Evolutionary conservation across 2,888 invertebrate genomes (phyloP), one percentile per base, ranked within the genome.

Genomic region (Tyria jacobaeae): DNA sequence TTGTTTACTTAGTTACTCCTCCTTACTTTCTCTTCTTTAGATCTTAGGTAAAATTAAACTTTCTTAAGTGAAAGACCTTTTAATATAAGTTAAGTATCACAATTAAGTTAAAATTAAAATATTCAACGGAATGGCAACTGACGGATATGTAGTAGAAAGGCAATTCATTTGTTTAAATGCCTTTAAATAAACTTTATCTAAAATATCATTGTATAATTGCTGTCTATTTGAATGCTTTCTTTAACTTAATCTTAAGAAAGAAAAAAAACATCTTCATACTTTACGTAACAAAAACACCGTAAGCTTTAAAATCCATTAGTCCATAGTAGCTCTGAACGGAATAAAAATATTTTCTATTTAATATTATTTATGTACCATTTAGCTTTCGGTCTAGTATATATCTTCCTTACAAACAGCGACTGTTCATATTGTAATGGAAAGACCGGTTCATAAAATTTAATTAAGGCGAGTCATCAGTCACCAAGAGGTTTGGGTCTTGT

Each of bases 401-500:
- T 37, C 66, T 62, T 68, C 60, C 72, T 73, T 68, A 66, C 70
- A 75, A 72, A 71, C 69, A 50, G 41, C n/a, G 24, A 9, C 21
- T 17, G 21, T 50, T 60, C 63, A 62, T 52, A 53, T 63, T 73
- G 79, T 84, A 85, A 85, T 83, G 80, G 81, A 65, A 78, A 80
- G 80, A 78, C 71, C 82, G 84, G 70, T 71, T 71, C 73, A 89
- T 90, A 88, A 92, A 93, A 93, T 93, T 90, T 92, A 93, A 94
- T 94, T 94, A 93, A 92, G 84, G 85, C 82, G 57, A 86, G 91
- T 92, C 92, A 94, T 94, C 93, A 92, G 93, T 94, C 93, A 94
- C 90, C 72, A 80, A 60, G 81, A 82, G 87, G 85, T 79, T 68
- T 79, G 82, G 83, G 89, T 84, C 85, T 71, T 83, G 93, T 91